Conservation (phyloP, 1,140 invertebrate species). For the Vanessa tameamea region DNA sequence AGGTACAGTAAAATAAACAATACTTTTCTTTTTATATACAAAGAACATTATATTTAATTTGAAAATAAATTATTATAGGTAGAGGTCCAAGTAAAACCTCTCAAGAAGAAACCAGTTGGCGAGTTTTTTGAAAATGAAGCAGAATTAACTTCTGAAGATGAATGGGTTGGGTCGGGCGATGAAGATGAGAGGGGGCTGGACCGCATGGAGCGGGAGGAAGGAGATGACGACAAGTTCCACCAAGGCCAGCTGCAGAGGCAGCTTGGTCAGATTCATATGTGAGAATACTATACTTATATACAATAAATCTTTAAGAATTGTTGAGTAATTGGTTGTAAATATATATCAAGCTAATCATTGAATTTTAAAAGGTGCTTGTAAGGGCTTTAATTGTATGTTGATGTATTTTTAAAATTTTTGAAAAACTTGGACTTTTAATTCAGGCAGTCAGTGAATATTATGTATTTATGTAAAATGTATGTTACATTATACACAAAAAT, state of each 20-base stretch:
- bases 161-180: conserved; percentile 87
- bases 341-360: no score
- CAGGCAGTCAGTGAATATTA: no score
- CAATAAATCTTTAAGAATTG: no score
- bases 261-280: conserved; percentile 87
- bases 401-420: no score
- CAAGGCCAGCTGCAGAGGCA: conserved; percentile 84
- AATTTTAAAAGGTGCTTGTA: no score
- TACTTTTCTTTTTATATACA: neutral
- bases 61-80: conserved; percentile 51
- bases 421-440: no score
- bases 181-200: conserved; percentile 89
- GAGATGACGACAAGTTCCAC: conserved; percentile 89
- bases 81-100: conserved; percentile 56
- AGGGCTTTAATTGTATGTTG: no score
- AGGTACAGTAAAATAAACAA: conserved; percentile 66
- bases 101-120: conserved; percentile 79
- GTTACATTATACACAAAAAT: no score
- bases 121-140: conserved; percentile 93
- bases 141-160: conserved; percentile 90
- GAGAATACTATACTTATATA: conserved; percentile 45
- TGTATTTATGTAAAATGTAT: no score
- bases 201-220: conserved; percentile 87
- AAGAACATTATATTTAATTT: neutral
- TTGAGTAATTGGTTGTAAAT: neutral